Conservation (phyloP, 2,113 vertebrate species). For the Oxyruncus cristatus region DNA sequence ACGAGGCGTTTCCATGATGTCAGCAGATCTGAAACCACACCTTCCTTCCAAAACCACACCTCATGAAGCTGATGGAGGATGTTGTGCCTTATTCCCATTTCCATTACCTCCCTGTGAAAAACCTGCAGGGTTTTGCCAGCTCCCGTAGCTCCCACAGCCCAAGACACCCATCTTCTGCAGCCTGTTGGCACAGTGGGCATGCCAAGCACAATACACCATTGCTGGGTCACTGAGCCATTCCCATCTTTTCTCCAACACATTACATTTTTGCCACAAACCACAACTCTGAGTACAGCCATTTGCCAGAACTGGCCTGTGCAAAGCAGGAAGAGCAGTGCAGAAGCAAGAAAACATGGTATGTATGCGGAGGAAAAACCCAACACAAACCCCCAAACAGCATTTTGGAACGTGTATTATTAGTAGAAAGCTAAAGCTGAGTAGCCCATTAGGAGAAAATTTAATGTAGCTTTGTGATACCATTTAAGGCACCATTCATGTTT, state of each 20-base stretch:
- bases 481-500: background rate
- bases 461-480: background rate
- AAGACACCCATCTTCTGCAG: background rate
- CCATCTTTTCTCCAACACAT: background rate
- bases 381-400: background rate
- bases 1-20: background rate
- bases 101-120: background rate
- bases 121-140: background rate
- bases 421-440: background rate
- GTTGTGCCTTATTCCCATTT: background rate
- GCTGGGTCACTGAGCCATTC: background rate
- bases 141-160: background rate
- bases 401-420: background rate
- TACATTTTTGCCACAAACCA: background rate
- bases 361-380: background rate
- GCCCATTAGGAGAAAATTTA: background rate
- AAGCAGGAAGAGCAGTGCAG: background rate
- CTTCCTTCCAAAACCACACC: background rate
- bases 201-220: fast-evolving
- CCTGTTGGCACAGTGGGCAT: background rate
- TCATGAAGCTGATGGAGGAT: background rate
- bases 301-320: background rate
- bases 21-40: background rate
- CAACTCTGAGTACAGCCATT: background rate
- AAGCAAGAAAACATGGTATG: background rate